Evolutionary conservation across 1,140 invertebrate species (phyloP), one percentile per base, ranked within the genome.

Genomic region (Trachymyrmex cornetzi): DNA sequence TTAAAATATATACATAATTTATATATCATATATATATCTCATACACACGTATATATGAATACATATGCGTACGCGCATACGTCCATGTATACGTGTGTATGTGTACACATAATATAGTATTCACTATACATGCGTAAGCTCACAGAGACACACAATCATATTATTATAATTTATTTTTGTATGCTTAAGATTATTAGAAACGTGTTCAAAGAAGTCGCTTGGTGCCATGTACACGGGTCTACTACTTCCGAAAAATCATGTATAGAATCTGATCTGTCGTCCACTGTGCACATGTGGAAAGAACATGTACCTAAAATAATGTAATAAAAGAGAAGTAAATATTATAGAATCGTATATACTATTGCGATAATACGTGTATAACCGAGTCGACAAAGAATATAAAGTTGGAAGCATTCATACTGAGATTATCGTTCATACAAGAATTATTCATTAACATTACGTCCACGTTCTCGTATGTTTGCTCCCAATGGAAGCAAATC

Each of bases 121-220:
- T 93, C 92, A 92, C 75, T 92, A 90, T 93, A 93, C 72, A 92
- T 93, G 92, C 90, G 88, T 93, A 93, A 93, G 92, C 90, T 92
- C 89, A 81, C 77, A 81, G 64, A 93, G 90, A 93, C 92, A 93
- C 89, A 92, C 87, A 85, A 92, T 92, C 89, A 92, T 81, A 69
- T 93, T 92, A 93, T 92, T 93, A 93, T 93, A 93, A 93, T 93
- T 93, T 93, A 93, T 93, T 93, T 93, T 93, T 93, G 88, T 93
- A 93, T 93, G 89, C 87, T 93, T 93, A 81, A 92, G 92, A 93
- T 90, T 88, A 92, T 87, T 87, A 88, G 85, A 91, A 81, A 74
- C 64, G 72, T 92, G 84, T 90, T 91, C 77, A 81, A 85, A 57
- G 27, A 88, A 69, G 74, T 89, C 77, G 84, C 88, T 92, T 89